A percentile compares a stretch with the other conserved stretches of the same genome.
phyloP scores from a whole-genome alignment of 2,797 vertebrate genomes.

The Pangasius larnaudii region DNA sequence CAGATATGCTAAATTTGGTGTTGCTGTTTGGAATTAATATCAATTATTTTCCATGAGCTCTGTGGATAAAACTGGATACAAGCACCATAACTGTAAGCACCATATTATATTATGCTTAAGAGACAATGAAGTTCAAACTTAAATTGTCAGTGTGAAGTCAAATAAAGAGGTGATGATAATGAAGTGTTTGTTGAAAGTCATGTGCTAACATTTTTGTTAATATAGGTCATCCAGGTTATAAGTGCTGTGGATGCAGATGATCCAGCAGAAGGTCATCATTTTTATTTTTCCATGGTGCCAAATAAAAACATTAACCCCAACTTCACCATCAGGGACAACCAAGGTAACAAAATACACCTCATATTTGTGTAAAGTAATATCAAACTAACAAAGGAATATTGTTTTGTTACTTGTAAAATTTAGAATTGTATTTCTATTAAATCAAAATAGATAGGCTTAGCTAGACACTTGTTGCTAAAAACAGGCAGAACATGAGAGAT shows the following conservation, averaged over 20 bases:
- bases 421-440: neutral
- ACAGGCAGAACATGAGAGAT: neutral
- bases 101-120: constrained; percentile 5
- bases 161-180: neutral
- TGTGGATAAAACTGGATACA: neutral
- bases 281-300: constrained; percentile 83
- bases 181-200: neutral
- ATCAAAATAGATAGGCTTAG: neutral
- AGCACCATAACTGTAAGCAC: neutral
- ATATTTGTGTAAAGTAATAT: neutral
- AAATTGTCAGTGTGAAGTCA: neutral
- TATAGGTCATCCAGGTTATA: constrained; percentile 85
- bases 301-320: constrained; percentile 80
- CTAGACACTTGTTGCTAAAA: neutral
- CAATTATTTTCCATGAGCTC: constrained; percentile 1
- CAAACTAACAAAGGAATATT: neutral
- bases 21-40: neutral
- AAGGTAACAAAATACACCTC: constrained; percentile 68
- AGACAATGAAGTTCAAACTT: neutral
- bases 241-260: constrained; percentile 87
- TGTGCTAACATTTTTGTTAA: neutral
- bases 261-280: constrained; percentile 80
- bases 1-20: neutral
- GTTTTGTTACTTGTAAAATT: neutral
- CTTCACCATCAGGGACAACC: constrained; percentile 89